Evolutionary conservation across 2,888 invertebrate species (phyloP).

Genomic region (Campoplex nolae): DNA sequence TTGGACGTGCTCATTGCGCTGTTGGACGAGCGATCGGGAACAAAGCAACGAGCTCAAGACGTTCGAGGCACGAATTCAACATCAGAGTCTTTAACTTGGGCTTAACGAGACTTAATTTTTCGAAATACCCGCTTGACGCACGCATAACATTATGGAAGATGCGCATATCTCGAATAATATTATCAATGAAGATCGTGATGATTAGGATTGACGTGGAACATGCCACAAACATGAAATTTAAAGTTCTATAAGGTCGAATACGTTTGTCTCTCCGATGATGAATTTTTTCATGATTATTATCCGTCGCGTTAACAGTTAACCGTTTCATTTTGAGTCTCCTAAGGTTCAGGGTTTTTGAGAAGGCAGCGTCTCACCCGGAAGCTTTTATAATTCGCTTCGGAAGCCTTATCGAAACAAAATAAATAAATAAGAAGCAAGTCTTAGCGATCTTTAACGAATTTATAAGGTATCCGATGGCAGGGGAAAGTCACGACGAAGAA

Average conservation of each 20-base stretch:
- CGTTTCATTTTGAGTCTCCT: not conserved
- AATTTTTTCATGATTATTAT: not conserved
- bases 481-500: not conserved
- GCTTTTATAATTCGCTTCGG: not conserved
- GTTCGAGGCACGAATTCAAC: constrained; percentile 12
- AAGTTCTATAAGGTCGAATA: not conserved
- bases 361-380: not conserved
- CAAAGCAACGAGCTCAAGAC: not conserved
- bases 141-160: constrained; percentile 8
- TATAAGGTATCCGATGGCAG: not conserved
- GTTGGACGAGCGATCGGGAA: not conserved
- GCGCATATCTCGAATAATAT: constrained; percentile 13
- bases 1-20: constrained; percentile 17
- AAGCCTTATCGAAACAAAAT: not conserved
- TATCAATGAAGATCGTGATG: not conserved
- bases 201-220: not conserved
- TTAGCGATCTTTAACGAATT: not conserved
- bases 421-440: not conserved
- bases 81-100: constrained; percentile 21
- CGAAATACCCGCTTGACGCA: constrained; percentile 28
- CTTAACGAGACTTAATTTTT: constrained; percentile 59
- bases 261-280: not conserved
- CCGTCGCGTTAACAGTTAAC: not conserved
- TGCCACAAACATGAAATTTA: not conserved
- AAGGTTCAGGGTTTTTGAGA: not conserved